These are phyloP conservation scores for Stegophylla sp. DNA, from an alignment of 2,888 invertebrate species.

Conservation along the genomic window DNA sequence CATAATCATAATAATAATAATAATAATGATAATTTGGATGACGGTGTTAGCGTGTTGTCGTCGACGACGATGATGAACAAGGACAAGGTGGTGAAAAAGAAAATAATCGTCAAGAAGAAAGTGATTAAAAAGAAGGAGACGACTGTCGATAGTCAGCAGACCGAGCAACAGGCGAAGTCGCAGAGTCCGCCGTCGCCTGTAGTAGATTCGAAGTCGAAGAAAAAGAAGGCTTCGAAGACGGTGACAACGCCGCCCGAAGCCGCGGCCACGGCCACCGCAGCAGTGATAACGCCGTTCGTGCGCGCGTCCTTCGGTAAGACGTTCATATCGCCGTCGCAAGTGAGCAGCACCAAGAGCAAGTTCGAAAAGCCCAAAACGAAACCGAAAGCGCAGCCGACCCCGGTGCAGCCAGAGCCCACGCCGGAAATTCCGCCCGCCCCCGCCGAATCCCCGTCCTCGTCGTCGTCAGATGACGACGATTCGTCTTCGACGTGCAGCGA, in stretches of 20 bases:
- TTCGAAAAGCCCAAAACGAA: constrained; percentile 63
- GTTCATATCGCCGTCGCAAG: constrained; percentile 56
- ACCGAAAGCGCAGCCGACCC: too few species aligned
- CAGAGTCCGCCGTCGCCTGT: constrained; percentile 19
- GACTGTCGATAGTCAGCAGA: neutral
- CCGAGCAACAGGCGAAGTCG: neutral
- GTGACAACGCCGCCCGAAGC: constrained; percentile 39
- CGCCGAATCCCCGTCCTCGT: neutral
- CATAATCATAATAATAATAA: constrained; percentile 26
- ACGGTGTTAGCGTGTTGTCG: constrained; percentile 45
- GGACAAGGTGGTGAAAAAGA: constrained; percentile 57
- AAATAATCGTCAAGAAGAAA: constrained; percentile 56
- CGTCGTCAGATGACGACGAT: constrained; percentile 32
- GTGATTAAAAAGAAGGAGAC: constrained; percentile 62
- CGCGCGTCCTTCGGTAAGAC: constrained; percentile 54
- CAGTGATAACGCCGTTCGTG: constrained; percentile 46
- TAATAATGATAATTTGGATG: constrained; percentile 40
- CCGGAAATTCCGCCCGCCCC: neutral
- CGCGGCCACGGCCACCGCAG: constrained; percentile 63
- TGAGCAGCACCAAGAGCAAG: constrained; percentile 53
- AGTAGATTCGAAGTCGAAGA: constrained; percentile 27
- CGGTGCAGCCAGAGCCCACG: too few species aligned
- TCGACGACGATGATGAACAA: constrained; percentile 24
- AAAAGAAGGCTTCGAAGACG: constrained; percentile 37
- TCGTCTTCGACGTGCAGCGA: constrained; percentile 4